phyloP scores from a whole-genome alignment of 2,888 invertebrate species.

The Isoperla grammatica region DNA sequence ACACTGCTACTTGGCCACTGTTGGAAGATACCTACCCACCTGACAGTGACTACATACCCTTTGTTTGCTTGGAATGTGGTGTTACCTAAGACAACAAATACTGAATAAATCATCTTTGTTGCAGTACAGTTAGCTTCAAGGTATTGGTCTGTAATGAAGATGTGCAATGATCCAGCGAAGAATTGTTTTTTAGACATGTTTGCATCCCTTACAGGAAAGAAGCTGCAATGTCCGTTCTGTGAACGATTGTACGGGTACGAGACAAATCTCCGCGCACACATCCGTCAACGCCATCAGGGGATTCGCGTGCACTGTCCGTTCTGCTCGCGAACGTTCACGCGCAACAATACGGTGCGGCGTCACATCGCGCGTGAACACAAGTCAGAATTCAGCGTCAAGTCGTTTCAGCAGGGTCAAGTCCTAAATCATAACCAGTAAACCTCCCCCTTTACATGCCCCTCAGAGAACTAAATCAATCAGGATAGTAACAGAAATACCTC shows the following conservation, averaged over 20 bases:
- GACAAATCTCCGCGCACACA: slow-evolving; percentile 87
- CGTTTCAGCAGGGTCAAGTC: slow-evolving; percentile 54
- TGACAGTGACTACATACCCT: too few species aligned
- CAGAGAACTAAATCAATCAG: slow-evolving; percentile 28
- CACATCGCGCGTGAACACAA: slow-evolving; percentile 89
- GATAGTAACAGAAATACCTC: slow-evolving; percentile 34
- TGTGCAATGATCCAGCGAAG: too few species aligned
- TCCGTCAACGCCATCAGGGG: slow-evolving; percentile 86
- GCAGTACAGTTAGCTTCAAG: too few species aligned
- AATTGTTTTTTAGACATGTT: neutral
- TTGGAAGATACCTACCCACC: too few species aligned
- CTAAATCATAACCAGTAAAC: slow-evolving; percentile 57
- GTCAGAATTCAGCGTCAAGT: slow-evolving; percentile 62
- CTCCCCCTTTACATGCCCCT: slow-evolving; percentile 9
- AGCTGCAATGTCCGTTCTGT: slow-evolving; percentile 88
- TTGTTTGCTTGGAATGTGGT: too few species aligned
- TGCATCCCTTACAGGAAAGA: slow-evolving; percentile 60
- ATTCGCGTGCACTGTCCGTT: slow-evolving; percentile 88
- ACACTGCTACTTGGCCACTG: too few species aligned
- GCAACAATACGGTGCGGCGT: slow-evolving; percentile 86
- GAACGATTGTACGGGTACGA: slow-evolving; percentile 89
- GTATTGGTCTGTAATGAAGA: too few species aligned
- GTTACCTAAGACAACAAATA: too few species aligned
- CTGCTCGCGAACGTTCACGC: slow-evolving; percentile 84
- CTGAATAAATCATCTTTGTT: too few species aligned